Base-by-base conservation (phyloP, 2,797 vertebrate species). In the Cyclopterus lumpus region DNA sequence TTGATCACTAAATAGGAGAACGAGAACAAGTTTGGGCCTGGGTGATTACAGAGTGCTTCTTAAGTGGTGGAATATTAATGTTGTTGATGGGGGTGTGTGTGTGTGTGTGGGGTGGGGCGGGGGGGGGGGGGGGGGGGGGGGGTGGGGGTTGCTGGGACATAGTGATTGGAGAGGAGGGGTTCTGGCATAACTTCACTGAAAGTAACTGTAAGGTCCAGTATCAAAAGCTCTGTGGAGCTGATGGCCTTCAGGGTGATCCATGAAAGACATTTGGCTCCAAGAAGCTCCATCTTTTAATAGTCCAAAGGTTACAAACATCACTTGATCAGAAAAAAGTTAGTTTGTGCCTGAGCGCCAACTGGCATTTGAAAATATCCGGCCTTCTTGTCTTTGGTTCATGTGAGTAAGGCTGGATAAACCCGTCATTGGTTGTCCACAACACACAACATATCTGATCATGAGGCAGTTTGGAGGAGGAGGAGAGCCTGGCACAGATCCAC, bases 401-500 rank as follows among this genome's bases (percentile, higher is more conserved):
- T 22, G n/a, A 38, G 42, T 59, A 51, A 63, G 8, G 11, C 59
- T 44, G 22, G 36, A 58, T 36, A 68, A 51, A 20, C 51, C 30
- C n/a, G 40, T 71, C 44, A 44, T 51, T 6, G 44, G 46, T 34
- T 28, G 5, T 60, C 22, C 18, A 65, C 26, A 67, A 34, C 65
- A 70, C 49, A 24, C 24, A 10, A 22, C 24, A 10, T 48, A 11
- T 75, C 30, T 15, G 42, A 62, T 42, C 36, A 67, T 26, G 20
- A 73, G 24, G 12, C 32, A 53, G 14, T 62, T 70, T 32, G 28
- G 49, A 64, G 65, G 67, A 65, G 54, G 54, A 72, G 44, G 44
- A 73, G 76, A 48, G 40, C 58, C 61, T 75, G 65, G 63, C 57
- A 62, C 30, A 54, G 42, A 66, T n/a, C 73, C 59, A 68, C 44